Conservation (phyloP, 2,113 vertebrate species). For the Cynoglossus semilaevis region DNA sequence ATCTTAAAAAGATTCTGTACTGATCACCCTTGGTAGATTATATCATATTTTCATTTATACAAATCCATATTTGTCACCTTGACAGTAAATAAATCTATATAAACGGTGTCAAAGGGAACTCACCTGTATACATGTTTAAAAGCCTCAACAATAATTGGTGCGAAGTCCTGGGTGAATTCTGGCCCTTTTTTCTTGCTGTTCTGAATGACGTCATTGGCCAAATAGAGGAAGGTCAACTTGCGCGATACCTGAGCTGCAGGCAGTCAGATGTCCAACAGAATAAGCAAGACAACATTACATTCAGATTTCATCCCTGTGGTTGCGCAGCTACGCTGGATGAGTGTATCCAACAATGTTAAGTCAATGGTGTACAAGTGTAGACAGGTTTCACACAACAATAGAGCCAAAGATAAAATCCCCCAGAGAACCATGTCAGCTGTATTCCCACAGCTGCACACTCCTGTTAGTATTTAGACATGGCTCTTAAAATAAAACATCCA, state of each 20-base stretch:
- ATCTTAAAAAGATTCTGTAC: neutral
- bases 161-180: conserved; percentile 97
- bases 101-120: conserved; percentile 17
- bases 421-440: conserved; percentile 12
- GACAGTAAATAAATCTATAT: neutral
- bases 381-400: neutral
- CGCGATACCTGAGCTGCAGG: conserved; percentile 88
- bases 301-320: conserved; percentile 3
- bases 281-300: neutral
- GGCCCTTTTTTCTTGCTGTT: conserved; percentile 99
- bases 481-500: conserved; percentile 49
- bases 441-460: conserved; percentile 6
- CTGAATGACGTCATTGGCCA: conserved; percentile 99
- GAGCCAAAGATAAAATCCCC: conserved; percentile 11
- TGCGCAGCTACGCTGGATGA: neutral
- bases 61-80: too few species aligned
- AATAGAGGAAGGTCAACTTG: conserved; percentile 96
- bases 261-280: conserved; percentile 3
- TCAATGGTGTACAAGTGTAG: neutral
- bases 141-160: conserved; percentile 93
- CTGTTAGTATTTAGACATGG: conserved; percentile 10
- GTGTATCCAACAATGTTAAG: neutral
- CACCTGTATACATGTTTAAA: conserved; percentile 98
- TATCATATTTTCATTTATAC: too few species aligned
- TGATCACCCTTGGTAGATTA: neutral